phyloP scores from a whole-genome alignment of 2,113 vertebrate species.

The Tursiops truncatus region DNA sequence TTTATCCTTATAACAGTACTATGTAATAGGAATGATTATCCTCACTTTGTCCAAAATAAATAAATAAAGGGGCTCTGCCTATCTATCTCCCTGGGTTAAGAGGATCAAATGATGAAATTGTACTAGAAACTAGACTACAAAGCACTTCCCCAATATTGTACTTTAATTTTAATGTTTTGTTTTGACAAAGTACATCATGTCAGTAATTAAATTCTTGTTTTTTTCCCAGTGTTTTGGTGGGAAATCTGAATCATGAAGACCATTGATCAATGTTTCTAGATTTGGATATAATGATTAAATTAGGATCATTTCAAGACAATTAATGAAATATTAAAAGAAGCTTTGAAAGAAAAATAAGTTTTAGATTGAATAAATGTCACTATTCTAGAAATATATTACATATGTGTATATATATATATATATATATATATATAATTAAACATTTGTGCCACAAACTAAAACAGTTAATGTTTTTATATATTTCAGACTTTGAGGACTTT shows the following conservation, averaged over 20 bases:
- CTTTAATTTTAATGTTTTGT: not conserved
- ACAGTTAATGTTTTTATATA: not conserved
- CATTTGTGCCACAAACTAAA: not conserved
- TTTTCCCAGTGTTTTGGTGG: not conserved
- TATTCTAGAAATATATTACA: not conserved
- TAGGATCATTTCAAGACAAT: not conserved
- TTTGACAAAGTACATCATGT: not conserved
- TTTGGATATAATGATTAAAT: not conserved
- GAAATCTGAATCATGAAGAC: not conserved
- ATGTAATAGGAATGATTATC: not conserved
- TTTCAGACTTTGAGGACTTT: not conserved
- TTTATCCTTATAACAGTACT: not conserved
- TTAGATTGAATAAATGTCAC: not conserved
- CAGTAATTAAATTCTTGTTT: not conserved
- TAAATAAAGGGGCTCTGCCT: not conserved
- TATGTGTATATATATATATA: not conserved
- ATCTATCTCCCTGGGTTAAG: not conserved
- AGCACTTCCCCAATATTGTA: not conserved
- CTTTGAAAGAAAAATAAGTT: not conserved
- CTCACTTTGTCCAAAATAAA: not conserved
- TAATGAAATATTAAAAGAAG: not conserved
- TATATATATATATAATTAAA: not conserved
- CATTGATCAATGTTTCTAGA: not conserved
- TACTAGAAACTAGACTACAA: not conserved
- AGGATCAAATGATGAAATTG: not conserved